Evolutionary conservation across 1,140 invertebrate genomes (phyloP).

Genomic region (Drosophila auraria): DNA sequence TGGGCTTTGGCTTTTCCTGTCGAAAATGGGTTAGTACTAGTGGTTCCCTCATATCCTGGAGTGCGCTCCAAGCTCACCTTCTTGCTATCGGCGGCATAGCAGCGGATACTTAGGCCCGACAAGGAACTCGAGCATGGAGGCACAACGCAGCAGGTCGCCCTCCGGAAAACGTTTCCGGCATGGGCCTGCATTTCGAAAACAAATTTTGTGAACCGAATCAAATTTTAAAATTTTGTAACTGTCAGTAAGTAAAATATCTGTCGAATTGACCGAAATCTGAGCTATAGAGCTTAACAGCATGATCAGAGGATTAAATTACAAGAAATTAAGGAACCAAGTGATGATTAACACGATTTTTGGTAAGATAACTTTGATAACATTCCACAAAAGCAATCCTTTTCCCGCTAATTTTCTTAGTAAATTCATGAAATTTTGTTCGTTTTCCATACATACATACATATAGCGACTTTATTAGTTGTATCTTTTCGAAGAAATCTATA

Average conservation of each 20-base stretch:
- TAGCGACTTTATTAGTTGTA: constrained; percentile 62
- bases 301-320: not conserved
- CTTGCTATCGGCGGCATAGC: constrained; percentile 11
- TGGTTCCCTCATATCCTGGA: not conserved
- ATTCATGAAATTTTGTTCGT: no score
- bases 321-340: no score
- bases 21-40: not conserved
- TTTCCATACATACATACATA: constrained; percentile 56
- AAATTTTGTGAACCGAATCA: constrained; percentile 2
- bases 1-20: not conserved
- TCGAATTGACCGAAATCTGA: not conserved
- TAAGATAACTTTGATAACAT: not conserved
- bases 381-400: not conserved
- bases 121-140: not conserved
- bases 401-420: no score
- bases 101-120: not conserved
- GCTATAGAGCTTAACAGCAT: not conserved
- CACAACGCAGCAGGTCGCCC: constrained; percentile 10
- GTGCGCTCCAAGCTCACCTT: not conserved
- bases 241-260: not conserved
- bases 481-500: constrained; percentile 67
- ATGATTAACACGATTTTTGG: not conserved
- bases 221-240: not conserved
- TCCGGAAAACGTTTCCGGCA: not conserved
- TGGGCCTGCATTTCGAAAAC: constrained; percentile 44